These are phyloP conservation scores for Callithrix jacchus DNA, from an alignment of 2,113 vertebrate genomes.

Conservation along the genomic window DNA sequence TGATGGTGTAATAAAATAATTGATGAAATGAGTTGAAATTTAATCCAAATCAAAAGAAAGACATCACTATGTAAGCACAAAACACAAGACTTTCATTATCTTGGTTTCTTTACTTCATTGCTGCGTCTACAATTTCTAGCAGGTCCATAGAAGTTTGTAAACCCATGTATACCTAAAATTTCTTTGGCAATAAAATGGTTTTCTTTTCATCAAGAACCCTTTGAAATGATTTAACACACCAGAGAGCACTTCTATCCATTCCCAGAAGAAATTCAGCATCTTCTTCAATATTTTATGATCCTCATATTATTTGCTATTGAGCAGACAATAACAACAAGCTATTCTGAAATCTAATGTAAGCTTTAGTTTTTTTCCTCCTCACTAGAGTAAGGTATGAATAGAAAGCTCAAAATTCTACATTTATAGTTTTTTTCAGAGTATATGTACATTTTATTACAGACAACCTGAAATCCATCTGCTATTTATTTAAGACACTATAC, in stretches of 20 bases:
- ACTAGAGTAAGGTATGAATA: not conserved
- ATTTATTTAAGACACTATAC: not conserved
- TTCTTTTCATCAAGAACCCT: constrained; percentile 21
- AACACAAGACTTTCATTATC: not conserved
- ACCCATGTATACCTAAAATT: not conserved
- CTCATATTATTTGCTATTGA: constrained; percentile 39
- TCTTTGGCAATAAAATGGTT: constrained; percentile 36
- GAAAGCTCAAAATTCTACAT: not conserved
- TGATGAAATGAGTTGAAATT: not conserved
- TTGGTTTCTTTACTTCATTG: not conserved
- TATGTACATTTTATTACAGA: constrained; percentile 6
- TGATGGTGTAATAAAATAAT: not conserved
- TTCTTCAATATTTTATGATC: constrained; percentile 48
- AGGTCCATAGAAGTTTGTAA: not conserved
- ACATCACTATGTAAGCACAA: not conserved
- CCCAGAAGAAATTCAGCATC: not conserved
- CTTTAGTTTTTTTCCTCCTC: not conserved
- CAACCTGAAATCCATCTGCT: not conserved
- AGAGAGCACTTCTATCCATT: constrained; percentile 39
- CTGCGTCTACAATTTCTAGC: not conserved
- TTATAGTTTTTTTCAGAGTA: not conserved
- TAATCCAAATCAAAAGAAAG: constrained; percentile 4
- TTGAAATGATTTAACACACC: constrained; percentile 21
- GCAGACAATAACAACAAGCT: constrained; percentile 26
- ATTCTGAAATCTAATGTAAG: not conserved